Base-by-base conservation (phyloP, 1,140 invertebrate genomes). In the Pollicipes pollicipes region DNA sequence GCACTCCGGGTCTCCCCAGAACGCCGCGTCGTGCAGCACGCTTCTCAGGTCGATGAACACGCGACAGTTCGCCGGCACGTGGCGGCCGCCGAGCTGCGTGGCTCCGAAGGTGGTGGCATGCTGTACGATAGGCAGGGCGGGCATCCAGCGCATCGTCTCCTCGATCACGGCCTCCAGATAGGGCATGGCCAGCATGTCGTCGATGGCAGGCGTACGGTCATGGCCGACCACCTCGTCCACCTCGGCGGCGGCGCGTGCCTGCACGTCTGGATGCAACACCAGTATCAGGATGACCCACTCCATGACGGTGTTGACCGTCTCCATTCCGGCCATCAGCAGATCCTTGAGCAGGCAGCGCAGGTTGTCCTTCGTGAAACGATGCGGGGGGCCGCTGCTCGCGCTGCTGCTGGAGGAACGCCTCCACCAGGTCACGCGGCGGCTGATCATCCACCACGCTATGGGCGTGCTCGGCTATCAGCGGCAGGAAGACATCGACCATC, bases 151-250 rank as follows among this genome's bases (percentile, higher is more conserved):
- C 0, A 94, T 80, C 0, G 87, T 85, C 81, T 95, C 93, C 72
- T 88, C 81, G 24, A 94, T 84, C 0, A 88, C 87, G 0, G 91
- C 89, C 81, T 93, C 89, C 0, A 88, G 90, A 78, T 91, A 94
- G 0, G 90, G 89, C 83, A 95, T 84, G 0, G 75, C 76, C 1
- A 81, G 78, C 76, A 86, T 84, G 74, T 94, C 86, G 63, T 85
- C 81, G 0, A 93, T 76, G 0, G 83, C 84, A 0, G 91, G 83
- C 8, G 72, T 30, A 26, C 79, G 77, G 0, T 74, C 72, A 3
- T 83, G 78, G 6, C 78, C 79, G 37, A 73, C 72, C 3, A 75
- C 73, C 17, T 66, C 64, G 27, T 71, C 69, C n/a, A 97, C 81
- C 79, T 98, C 94, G 67, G 91, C 87, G 80, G 93, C 90, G 0